Base-by-base conservation (phyloP, 2,797 vertebrate genomes). In the Pristis pectinata region DNA sequence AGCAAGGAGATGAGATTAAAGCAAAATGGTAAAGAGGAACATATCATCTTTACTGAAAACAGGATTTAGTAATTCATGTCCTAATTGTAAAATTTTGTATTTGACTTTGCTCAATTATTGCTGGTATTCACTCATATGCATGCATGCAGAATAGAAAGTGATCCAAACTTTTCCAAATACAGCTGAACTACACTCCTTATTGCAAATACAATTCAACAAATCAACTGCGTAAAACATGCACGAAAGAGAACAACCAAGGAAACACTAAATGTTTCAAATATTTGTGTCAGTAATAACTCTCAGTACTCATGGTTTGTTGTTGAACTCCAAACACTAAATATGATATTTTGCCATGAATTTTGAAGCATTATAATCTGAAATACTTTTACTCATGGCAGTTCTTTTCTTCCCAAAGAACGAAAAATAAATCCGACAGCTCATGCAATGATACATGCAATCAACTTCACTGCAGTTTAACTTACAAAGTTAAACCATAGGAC, bases 381-480 rank as follows among this genome's bases (percentile, higher is more conserved):
- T 37, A 34, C 13, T 17, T 89, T 19, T 59, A 61, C 13, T 22
- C 30, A 59, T 56, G 37, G 34, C 17, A 15, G 49, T 37, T 89
- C 15, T 19, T 2, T 37, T 89, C 15, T 19, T 2, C 56, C 61
- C 59, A 89, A 61, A 37, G 44, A 27, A 49, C 27, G 24, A 37
- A 59, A 0, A 56, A 13, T 34, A 22, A 87, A 59, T 34, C 17
- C 34, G 89, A 89, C 19, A 11, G 59, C 17, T 61, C 19, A 64
- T 37, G n/a, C n/a, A 89, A 64, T 37, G 56, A 89, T 37, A 89
- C 85, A 89, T 89, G 85, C 85, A 89, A 89, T 19, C 34, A n/a
- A 17, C 85, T 89, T 89, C n/a, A 89, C 85, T 89, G 53, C 56
- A 30, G 34, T 61, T 87, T 61, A 59, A 30, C n/a, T 89, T 64